Base-by-base conservation (phyloP, 1,140 invertebrate species). In the Battus philenor region DNA sequence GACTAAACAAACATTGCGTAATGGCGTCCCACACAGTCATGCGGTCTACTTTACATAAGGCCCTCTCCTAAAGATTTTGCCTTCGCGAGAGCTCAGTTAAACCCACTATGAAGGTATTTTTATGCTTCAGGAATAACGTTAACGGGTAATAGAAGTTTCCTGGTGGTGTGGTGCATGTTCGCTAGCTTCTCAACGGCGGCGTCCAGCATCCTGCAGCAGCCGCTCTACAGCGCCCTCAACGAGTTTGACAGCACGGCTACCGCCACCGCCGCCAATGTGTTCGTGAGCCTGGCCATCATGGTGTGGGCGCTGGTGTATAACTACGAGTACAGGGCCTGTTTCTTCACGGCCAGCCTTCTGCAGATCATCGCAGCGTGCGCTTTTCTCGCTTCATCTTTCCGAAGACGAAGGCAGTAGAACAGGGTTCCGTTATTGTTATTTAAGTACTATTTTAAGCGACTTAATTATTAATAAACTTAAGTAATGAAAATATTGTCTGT, bases 231-330 rank as follows among this genome's bases (percentile, higher is more conserved):
- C 22, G 71, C 73, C 0, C 50, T 83, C 2, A 78, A 80, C 48
- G 79, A 87, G 15, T 83, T 86, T 62, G 78, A 82, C 43, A 68
- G 70, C 0, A 84, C 77, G 0, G 80, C 80, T 1, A 84, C 81
- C 0, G 68, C 74, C 38, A 78, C 80, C 2, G 60, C 68, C 0
- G 73, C 82, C 0, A 85, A 86, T 47, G 56, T 60, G 0, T 47
- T 85, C 2, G 74, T 72, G 1, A 82, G 79, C 0, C 47, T 64
- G 0, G 45, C 70, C 5, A 54, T 86, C 1, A 63, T 85, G 53
- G 31, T 68, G 1, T 79, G 80, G 72, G 66, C 71, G 1, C 22
- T 86, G 0, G 33, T 55, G 0, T 68, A 73, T 18, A 84, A 82
- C 41, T 85, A 86, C 45, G 58, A 69, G 9, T 83, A 79, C 33